Conservation (phyloP, 2,113 vertebrate species). For the Tachysurus vachellii region DNA sequence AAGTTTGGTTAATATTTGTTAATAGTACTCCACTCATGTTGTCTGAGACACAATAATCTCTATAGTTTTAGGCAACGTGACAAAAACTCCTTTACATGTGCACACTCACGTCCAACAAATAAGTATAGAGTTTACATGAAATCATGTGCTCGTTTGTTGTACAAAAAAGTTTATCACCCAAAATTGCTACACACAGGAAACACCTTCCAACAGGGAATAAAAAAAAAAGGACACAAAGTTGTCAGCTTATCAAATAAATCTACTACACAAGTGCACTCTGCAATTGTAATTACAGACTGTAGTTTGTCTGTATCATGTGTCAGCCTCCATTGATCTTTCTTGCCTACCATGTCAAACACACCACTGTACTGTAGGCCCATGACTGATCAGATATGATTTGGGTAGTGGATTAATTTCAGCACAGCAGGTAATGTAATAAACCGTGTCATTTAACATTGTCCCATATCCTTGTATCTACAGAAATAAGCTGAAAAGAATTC, state of each 20-base stretch:
- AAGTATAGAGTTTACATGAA: conserved; percentile 2
- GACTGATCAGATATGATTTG: neutral
- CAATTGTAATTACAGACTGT: neutral
- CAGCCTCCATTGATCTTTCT: neutral
- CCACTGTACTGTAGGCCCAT: neutral
- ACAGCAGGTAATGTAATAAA: conserved; percentile 4
- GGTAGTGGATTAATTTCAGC: neutral
- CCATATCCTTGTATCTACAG: conserved; percentile 27
- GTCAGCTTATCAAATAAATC: neutral
- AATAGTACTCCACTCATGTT: neutral
- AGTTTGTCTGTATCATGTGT: neutral
- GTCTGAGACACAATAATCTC: neutral
- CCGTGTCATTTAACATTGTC: conserved; percentile 14
- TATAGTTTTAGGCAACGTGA: neutral
- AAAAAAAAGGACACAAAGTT: neutral
- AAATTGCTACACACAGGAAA: conserved; percentile 19
- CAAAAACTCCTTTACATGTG: neutral
- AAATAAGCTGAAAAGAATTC: conserved; percentile 63
- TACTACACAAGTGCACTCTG: neutral
- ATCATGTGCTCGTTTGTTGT: neutral
- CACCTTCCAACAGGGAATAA: neutral
- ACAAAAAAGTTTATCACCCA: conserved; percentile 10
- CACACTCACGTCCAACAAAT: neutral
- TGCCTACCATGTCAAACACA: neutral
- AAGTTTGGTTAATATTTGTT: neutral